Conservation (phyloP, 1,140 invertebrate species). For the Eurosta solidaginis region DNA sequence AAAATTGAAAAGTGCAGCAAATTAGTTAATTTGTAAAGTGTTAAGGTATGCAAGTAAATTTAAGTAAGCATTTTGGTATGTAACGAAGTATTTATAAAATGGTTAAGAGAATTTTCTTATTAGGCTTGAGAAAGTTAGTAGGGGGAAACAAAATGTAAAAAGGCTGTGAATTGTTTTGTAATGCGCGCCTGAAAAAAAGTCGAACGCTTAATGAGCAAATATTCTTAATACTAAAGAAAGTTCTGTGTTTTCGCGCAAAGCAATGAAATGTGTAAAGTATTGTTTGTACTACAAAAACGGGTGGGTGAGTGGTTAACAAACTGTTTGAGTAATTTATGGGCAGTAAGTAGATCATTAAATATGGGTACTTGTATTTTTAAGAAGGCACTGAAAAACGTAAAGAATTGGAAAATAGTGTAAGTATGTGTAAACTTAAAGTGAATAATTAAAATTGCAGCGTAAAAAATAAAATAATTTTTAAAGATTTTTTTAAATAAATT, state of each 20-base stretch:
- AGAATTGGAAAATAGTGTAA: not conserved
- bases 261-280: constrained; percentile 5
- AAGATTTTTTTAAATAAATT: too few species aligned
- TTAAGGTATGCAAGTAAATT: not conserved
- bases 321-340: constrained; percentile 2
- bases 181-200: not conserved
- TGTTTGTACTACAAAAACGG: not conserved
- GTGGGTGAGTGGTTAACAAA: not conserved
- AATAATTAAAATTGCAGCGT: too few species aligned
- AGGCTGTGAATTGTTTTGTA: constrained; percentile 23
- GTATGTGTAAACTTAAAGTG: not conserved
- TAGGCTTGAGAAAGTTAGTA: not conserved
- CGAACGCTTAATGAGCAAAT: not conserved
- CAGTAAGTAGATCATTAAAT: not conserved
- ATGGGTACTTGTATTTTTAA: too few species aligned
- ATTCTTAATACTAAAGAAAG: too few species aligned
- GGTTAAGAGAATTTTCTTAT: not conserved
- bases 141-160: not conserved
- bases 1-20: not conserved
- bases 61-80: not conserved
- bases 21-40: not conserved
- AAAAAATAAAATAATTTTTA: too few species aligned
- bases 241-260: not conserved
- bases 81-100: not conserved
- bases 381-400: too few species aligned